Conservation (phyloP, 2,113 vertebrate species). For the Pedetes capensis region DNA sequence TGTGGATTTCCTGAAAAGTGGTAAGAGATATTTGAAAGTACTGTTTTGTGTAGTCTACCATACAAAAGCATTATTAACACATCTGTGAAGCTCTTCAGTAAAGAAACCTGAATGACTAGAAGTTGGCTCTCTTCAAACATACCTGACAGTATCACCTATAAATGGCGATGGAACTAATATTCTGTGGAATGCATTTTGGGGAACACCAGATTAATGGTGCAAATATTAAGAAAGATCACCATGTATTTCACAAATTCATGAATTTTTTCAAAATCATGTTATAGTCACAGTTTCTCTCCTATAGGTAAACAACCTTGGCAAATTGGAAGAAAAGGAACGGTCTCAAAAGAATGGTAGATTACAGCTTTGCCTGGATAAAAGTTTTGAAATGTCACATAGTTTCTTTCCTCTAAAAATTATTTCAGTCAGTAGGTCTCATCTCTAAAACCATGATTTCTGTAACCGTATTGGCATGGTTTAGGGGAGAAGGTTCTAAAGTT, state of each 20-base stretch:
- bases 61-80: not conserved
- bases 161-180: not conserved
- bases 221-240: not conserved
- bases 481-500: not conserved
- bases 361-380: not conserved
- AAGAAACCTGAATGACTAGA: not conserved
- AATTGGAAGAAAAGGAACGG: not conserved
- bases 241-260: not conserved
- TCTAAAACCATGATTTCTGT: not conserved
- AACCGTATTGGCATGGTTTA: not conserved
- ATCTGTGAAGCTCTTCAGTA: not conserved
- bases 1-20: conserved; percentile 95
- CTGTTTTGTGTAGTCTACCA: not conserved
- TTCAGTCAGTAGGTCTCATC: not conserved
- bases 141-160: not conserved
- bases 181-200: not conserved
- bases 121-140: not conserved
- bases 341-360: not conserved
- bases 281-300: not conserved
- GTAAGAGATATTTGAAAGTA: conserved; percentile 75
- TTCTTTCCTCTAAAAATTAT: not conserved
- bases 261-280: not conserved
- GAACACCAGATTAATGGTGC: not conserved
- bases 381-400: not conserved
- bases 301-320: not conserved